Evolutionary conservation across 2,888 invertebrate genomes (phyloP).

Genomic region (Gastracanthus pulcherrimus): DNA sequence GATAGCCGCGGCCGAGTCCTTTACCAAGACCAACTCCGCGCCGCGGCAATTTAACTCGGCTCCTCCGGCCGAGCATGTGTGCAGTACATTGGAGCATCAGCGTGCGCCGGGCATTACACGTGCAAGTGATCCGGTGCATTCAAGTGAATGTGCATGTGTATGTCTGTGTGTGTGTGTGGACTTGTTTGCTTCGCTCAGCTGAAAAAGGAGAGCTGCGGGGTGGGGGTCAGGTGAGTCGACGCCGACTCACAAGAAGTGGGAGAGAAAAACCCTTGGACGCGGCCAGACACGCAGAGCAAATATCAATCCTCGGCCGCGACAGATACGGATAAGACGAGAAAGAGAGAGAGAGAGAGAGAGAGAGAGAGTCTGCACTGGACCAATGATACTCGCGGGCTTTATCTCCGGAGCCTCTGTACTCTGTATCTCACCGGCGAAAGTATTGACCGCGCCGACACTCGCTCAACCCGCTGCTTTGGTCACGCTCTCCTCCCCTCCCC

Average conservation of each 20-base stretch:
- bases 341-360: too few relatives aligned
- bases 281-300: conserved; percentile 18
- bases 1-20: conserved; percentile 68
- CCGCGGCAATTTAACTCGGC: conserved; percentile 56
- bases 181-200: conserved; percentile 27
- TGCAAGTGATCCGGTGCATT: conserved; percentile 17
- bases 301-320: conserved; percentile 39
- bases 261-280: conserved; percentile 48
- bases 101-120: conserved; percentile 1
- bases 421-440: conserved; percentile 49
- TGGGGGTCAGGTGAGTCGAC: conserved; percentile 21
- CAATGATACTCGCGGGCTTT: conserved; percentile 73
- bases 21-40: conserved; percentile 63
- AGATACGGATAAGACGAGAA: conserved; percentile 38
- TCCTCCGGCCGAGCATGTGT: conserved; percentile 3
- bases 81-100: too few relatives aligned
- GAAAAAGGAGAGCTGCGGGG: conserved; percentile 10
- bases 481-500: background rate
- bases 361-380: conserved; percentile 59
- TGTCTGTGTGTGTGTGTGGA: conserved; percentile 5
- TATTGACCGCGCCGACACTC: conserved; percentile 59
- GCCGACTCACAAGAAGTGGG: conserved; percentile 40
- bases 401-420: conserved; percentile 64
- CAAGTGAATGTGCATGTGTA: background rate
- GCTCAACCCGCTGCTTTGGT: background rate